Conservation (phyloP, 2,888 invertebrate genomes). For the Drosophila heteroneura region DNA sequence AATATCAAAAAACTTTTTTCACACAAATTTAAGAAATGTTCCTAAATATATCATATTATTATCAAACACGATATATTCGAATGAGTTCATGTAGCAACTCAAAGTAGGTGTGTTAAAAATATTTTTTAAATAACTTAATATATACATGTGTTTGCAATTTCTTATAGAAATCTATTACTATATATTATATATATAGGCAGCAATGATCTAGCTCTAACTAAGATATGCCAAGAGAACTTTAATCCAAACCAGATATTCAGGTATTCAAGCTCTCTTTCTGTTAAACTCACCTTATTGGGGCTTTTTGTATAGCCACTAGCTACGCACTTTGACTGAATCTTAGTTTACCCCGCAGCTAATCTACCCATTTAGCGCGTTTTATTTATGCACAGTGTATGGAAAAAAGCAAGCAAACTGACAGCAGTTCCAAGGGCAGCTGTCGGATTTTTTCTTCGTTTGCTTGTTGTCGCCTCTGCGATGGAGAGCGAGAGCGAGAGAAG, state of each 20-base stretch:
- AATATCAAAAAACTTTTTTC: not conserved
- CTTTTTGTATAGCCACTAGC: constrained; percentile 14
- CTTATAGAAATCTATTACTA: not conserved
- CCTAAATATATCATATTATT: not conserved
- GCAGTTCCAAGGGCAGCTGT: constrained; percentile 53
- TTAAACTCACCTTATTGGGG: not conserved
- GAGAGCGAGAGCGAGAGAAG: not conserved
- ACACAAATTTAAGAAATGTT: not conserved
- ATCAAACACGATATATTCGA: not conserved
- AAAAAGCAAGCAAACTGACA: constrained; percentile 45
- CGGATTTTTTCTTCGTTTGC: constrained; percentile 30
- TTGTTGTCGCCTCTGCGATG: constrained; percentile 22
- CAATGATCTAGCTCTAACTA: not conserved
- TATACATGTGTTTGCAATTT: not conserved
- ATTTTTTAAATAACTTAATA: not conserved
- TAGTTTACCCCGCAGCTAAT: constrained; percentile 52
- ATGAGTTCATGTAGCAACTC: not conserved
- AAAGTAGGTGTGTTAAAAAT: not conserved
- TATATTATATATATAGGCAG: no score
- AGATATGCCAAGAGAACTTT: not conserved
- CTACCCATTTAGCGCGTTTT: constrained; percentile 64
- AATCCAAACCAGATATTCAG: not conserved
- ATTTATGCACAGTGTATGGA: constrained; percentile 25
- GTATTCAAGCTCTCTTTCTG: not conserved
- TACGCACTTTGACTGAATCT: constrained; percentile 24